Evolutionary conservation across 1,140 invertebrate genomes (phyloP).

Genomic region (Ladona fulva): DNA sequence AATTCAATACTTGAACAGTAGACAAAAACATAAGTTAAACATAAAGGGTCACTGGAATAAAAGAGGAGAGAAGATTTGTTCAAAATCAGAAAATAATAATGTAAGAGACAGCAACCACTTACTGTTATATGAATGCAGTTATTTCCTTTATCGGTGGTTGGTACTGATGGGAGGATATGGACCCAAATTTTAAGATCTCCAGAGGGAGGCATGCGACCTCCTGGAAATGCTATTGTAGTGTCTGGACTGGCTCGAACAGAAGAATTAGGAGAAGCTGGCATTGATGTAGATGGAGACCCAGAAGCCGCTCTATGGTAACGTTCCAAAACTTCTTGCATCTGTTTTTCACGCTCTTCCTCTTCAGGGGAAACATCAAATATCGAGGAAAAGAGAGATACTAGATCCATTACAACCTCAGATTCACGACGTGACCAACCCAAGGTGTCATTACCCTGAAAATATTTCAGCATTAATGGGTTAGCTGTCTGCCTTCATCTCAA

Average conservation of each 20-base stretch:
- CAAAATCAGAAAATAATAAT: too few relatives aligned
- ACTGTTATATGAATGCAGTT: not conserved
- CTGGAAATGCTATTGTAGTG: slow-evolving; percentile 33
- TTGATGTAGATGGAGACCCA: not conserved
- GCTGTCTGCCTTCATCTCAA: too few relatives aligned
- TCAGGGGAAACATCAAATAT: slow-evolving; percentile 50
- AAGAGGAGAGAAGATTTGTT: too few relatives aligned
- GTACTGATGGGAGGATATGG: slow-evolving; percentile 38
- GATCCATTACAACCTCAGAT: slow-evolving; percentile 55
- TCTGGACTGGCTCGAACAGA: slow-evolving; percentile 27
- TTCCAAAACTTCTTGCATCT: slow-evolving; percentile 58
- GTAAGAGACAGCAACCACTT: not conserved
- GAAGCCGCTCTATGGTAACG: slow-evolving; percentile 42
- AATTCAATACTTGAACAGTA: too few relatives aligned
- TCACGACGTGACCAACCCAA: slow-evolving; percentile 53
- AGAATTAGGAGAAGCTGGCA: not conserved
- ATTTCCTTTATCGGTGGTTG: not conserved
- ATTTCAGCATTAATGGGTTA: too few relatives aligned
- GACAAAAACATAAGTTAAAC: too few relatives aligned
- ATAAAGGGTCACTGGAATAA: too few relatives aligned
- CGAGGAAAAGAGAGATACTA: slow-evolving; percentile 50
- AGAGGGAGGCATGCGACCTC: slow-evolving; percentile 50
- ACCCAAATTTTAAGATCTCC: slow-evolving; percentile 77
- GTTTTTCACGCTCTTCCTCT: slow-evolving; percentile 54
- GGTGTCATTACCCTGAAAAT: slow-evolving; percentile 30